Conservation (phyloP, 1,140 invertebrate species). For the Drosophila sechellia region DNA sequence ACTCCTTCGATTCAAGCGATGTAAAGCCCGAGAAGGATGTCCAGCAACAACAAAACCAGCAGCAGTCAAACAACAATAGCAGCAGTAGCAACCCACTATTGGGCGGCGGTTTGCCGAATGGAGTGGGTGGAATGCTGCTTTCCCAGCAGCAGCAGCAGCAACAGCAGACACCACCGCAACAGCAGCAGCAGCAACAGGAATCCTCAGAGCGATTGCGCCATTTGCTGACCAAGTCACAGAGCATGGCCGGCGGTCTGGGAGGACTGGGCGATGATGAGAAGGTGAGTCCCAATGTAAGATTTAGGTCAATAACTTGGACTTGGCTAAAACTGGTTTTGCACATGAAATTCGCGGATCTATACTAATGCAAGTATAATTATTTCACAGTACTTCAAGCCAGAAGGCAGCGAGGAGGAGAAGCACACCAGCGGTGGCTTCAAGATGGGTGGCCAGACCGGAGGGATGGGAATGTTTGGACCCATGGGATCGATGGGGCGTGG, state of each 20-base stretch:
- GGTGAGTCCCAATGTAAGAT: constrained; percentile 39
- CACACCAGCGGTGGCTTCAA: constrained; percentile 61
- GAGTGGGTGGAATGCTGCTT: constrained; percentile 52
- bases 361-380: not conserved
- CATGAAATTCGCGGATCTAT: too few species aligned
- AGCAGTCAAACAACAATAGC: constrained; percentile 73
- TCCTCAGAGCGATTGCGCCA: constrained; percentile 88
- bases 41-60: constrained; percentile 53
- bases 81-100: constrained; percentile 43
- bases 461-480: constrained; percentile 56
- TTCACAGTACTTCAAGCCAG: constrained; percentile 86
- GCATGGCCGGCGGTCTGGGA: constrained; percentile 57
- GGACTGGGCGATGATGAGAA: constrained; percentile 85
- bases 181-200: constrained; percentile 57
- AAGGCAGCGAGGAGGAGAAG: constrained; percentile 90
- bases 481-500: constrained; percentile 44
- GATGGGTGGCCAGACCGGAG: constrained; percentile 48
- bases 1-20: constrained; percentile 65
- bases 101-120: constrained; percentile 53
- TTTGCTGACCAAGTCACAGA: constrained; percentile 86
- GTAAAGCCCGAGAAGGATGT: constrained; percentile 69
- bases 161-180: constrained; percentile 32
- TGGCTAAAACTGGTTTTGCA: too few species aligned
- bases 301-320: too few species aligned
- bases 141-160: constrained; percentile 44